A percentile compares a stretch with the other conserved stretches of the same genome.
These are phyloP conservation scores for Nothoprocta perdicaria DNA, from an alignment of 2,113 vertebrate genomes.

Conservation along the genomic window DNA sequence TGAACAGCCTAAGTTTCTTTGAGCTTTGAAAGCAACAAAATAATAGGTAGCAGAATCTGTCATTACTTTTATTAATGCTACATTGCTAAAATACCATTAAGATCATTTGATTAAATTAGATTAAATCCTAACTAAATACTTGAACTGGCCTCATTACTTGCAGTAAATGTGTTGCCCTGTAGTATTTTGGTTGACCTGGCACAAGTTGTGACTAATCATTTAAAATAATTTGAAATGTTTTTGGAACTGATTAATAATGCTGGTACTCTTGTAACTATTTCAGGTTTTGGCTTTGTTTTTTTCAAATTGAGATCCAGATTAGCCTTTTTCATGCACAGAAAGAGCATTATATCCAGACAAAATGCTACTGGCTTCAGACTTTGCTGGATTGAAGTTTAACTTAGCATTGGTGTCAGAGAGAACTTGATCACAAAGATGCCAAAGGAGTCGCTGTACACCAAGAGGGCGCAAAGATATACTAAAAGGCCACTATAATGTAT, in stretches of 20 bases:
- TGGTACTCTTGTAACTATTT: not conserved
- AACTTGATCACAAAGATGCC: not conserved
- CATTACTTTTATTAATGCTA: not conserved
- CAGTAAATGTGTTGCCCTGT: not conserved
- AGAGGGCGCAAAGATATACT: not conserved
- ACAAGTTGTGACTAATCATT: not conserved
- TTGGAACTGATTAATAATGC: not conserved
- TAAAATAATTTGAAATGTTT: not conserved
- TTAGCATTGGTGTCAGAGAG: not conserved
- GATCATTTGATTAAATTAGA: not conserved
- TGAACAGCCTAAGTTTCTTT: not conserved
- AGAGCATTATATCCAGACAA: not conserved
- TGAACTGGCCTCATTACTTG: not conserved
- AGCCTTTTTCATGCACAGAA: not conserved
- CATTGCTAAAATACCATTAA: not conserved
- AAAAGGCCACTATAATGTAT: not conserved
- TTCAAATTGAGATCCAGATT: not conserved
- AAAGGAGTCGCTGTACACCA: not conserved
- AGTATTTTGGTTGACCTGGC: not conserved
- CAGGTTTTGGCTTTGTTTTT: not conserved
- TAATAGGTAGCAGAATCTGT: not conserved
- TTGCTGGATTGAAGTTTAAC: not conserved
- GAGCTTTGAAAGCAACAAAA: conserved; percentile 1
- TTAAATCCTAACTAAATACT: not conserved
- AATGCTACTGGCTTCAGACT: not conserved